Evolutionary conservation across 2,888 invertebrate species (phyloP).

Genomic region (Drosophila anomalata): DNA sequence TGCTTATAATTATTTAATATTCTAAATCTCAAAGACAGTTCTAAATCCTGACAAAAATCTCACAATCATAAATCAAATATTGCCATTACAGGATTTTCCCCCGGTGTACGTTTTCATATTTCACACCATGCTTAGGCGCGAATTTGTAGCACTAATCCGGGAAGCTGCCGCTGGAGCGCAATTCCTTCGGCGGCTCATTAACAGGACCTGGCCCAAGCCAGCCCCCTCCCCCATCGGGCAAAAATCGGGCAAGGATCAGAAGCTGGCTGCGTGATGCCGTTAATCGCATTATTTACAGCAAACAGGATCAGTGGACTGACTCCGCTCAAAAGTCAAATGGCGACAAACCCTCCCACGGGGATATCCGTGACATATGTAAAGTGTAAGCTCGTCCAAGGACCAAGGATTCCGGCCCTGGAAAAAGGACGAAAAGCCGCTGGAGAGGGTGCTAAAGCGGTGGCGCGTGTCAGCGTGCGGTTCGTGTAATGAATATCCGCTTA

Average conservation of each 20-base stretch:
- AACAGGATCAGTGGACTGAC: slow-evolving; percentile 83
- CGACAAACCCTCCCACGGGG: slow-evolving; percentile 84
- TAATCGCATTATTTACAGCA: slow-evolving; percentile 85
- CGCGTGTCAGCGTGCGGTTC: slow-evolving; percentile 82
- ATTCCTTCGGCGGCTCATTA: slow-evolving; percentile 65
- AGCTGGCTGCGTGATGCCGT: slow-evolving; percentile 76
- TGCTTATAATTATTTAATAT: background rate
- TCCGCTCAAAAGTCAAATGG: slow-evolving; percentile 70
- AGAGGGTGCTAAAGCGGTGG: slow-evolving; percentile 82
- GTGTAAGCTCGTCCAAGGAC: slow-evolving; percentile 79
- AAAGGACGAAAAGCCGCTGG: slow-evolving; percentile 35
- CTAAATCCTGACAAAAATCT: background rate
- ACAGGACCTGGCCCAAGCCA: slow-evolving; percentile 34
- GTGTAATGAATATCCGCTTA: slow-evolving; percentile 83
- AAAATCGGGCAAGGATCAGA: slow-evolving; percentile 25
- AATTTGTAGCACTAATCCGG: slow-evolving; percentile 74
- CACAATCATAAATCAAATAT: slow-evolving; percentile 17
- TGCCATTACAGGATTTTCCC: background rate
- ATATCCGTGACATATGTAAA: slow-evolving; percentile 85
- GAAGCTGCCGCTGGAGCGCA: slow-evolving; percentile 39
- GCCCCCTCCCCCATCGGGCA: slow-evolving; percentile 6
- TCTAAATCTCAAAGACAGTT: background rate
- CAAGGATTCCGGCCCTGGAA: slow-evolving; percentile 2
- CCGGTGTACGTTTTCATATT: slow-evolving; percentile 43
- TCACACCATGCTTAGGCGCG: slow-evolving; percentile 73